Evolutionary conservation across 2,797 vertebrate species (phyloP).

Genomic region (Sebastes vulpes): DNA sequence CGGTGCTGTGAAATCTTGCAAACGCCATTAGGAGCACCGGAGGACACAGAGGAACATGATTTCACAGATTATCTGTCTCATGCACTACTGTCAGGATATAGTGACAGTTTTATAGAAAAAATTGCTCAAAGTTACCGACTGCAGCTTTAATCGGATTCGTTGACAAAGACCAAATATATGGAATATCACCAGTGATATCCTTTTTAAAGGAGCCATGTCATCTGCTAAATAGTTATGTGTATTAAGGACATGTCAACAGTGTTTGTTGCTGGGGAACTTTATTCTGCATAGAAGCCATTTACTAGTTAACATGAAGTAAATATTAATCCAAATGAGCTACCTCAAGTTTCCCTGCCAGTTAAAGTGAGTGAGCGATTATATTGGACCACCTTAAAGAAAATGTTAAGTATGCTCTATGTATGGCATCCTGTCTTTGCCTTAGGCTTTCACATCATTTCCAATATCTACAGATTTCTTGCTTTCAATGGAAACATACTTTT

Average conservation of each 20-base stretch:
- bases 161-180: background rate
- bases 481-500: background rate
- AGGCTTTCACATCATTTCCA: background rate
- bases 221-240: background rate
- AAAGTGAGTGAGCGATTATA: background rate
- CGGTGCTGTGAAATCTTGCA: no score
- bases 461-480: background rate
- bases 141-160: background rate
- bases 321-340: background rate
- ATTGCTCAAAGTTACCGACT: no score
- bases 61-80: no score
- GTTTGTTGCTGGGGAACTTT: background rate
- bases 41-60: no score
- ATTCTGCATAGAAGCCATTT: background rate
- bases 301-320: background rate
- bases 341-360: background rate
- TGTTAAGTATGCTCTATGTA: fast-evolving
- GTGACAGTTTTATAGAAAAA: no score
- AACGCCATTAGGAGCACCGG: no score
- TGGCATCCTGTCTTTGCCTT: background rate
- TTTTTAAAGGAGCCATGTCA: background rate
- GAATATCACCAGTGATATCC: background rate
- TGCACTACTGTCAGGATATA: no score
- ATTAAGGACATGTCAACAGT: background rate
- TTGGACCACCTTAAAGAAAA: background rate